Evolutionary conservation across 2,888 invertebrate genomes (phyloP), one percentile per base, ranked within the genome.

Genomic region (Andrena marginata): DNA sequence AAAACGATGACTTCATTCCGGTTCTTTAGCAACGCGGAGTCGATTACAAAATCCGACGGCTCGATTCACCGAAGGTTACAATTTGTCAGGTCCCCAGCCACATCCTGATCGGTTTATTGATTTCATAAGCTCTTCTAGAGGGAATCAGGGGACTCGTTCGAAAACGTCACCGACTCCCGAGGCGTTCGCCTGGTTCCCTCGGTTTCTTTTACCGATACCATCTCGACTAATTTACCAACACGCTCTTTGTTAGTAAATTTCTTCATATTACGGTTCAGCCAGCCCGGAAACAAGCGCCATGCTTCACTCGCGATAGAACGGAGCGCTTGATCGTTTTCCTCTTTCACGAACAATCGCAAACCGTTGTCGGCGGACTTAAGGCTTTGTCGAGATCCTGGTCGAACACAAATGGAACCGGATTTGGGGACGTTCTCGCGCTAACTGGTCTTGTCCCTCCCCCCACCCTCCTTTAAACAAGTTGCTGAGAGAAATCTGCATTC

Each of bases 331-430:
- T 56, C 56, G 23, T 26, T 23, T 10, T 56, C 26, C 16, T 5
- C 5, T 5, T 42, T 42, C 42, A 0, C 4, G 13, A 16, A 16
- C 4, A 16, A 42, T 16, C 16, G 33, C 23, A 13, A n/a, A 42
- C 26, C 23, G 56, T 26, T 26, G 35, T 13, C 31, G 20, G 8
- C 16, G 31, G 1, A 48, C n/a, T 29, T n/a, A 2, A 23, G 29
- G 7, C 20, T 20, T n/a, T 16, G 8, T 51, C 49, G 62, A 64
- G 54, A 72, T 51, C 20, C 13, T 42, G 72, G 16, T 6, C 51
- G 54, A 54, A 35, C 13, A 63, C 54, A 23, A 73, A 33, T 59
- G 65, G 31, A 59, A 74, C 73, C 59, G 67, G 67, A 67, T 59
- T 67, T n/a, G 16, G 59, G 23, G 5, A 31, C n/a, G 26, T 72